phyloP scores from a whole-genome alignment of 2,113 vertebrate genomes.

The Python bivittatus region DNA sequence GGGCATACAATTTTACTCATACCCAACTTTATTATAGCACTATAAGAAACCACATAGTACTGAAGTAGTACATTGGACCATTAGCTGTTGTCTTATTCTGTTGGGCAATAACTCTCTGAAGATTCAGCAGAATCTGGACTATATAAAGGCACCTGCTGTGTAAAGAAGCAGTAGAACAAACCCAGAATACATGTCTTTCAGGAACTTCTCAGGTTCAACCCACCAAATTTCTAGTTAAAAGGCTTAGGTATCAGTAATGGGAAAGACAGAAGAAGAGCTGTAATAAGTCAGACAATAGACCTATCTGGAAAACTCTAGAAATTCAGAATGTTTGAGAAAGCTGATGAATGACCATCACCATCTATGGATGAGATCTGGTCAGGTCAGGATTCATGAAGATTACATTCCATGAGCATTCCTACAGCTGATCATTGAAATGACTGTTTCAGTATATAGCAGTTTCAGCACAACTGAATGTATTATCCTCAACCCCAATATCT shows the following conservation, averaged over 20 bases:
- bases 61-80: not conserved
- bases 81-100: not conserved
- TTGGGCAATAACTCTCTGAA: not conserved
- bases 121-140: not conserved
- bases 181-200: not conserved
- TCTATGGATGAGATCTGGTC: no score
- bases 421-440: no score
- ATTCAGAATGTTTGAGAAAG: no score
- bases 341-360: no score
- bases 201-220: not conserved
- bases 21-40: not conserved
- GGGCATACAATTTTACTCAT: not conserved
- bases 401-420: no score
- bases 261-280: not conserved
- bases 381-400: no score
- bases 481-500: no score
- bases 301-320: not conserved
- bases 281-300: not conserved
- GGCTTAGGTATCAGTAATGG: not conserved
- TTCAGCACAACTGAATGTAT: no score
- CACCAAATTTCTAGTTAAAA: not conserved
- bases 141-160: not conserved
- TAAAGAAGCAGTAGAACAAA: not conserved
- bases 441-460: no score
- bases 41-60: not conserved